Base-by-base conservation (phyloP, 2,888 invertebrate species). In the Aquatica leii region DNA sequence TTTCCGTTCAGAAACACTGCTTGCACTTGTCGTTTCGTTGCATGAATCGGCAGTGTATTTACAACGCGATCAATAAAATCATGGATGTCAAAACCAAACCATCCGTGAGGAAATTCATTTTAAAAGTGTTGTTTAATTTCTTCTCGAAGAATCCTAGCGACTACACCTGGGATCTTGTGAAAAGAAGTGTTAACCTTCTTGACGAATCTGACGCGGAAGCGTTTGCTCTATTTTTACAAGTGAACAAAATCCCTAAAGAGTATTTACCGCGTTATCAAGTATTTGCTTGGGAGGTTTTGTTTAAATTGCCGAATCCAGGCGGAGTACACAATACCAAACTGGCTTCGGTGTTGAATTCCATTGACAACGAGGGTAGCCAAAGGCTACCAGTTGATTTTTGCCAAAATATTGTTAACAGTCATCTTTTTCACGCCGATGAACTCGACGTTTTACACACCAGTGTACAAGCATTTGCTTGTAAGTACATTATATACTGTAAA, bases 1-100 rank as follows among this genome's bases (percentile, higher is more conserved):
- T 61, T 12, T 60, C 65, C 2, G 56, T 59, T 11, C 48, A 53
- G 6, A 68, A 68, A 54, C 59, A 58, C 12, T 18, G 43, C 4
- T 21, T 68, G 8, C 40, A 41, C 4, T 8, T 67, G 17, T 31
- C 54, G 2, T 49, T 34, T 14, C 24, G 46, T 5, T 11, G 31
- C 17, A 21, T 53, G 24, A 17, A 37, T 8, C n/a, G 14, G 6
- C 1, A 15, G 5, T 18, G n/a, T 12, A 11, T 55, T 6, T 40
- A 37, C 8, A 15, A 37, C 6, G 4, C 49, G 5, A 11, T 61
- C 9, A 50, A 31, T 15, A 55, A 50, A 37, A 24, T 49, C n/a
- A 40, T 40, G 40, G 37, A 43, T 14, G n/a, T 14, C 0, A 46
- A 49, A 5, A 53, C 43, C 24, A 61, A 61, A 43, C n/a, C 18